Base-by-base conservation (phyloP, 2,888 invertebrate species). In the Amphipoea oculea region DNA sequence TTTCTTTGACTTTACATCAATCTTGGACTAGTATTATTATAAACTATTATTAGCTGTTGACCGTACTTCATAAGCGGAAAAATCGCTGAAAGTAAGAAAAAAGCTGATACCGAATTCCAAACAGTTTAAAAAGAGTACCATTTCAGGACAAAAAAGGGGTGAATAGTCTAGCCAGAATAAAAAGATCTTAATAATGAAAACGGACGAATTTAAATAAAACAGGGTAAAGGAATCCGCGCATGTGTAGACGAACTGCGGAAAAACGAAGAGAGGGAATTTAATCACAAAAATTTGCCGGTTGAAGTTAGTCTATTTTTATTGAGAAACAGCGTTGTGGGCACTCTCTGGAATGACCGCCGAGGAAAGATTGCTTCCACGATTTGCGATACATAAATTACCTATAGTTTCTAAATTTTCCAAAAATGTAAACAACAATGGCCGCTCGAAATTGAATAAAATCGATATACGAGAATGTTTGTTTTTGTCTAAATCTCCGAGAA, bases 341-440 rank as follows among this genome's bases (percentile, higher is more conserved):
- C 74, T 79, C 36, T 80, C 45, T 73, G 20, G 36, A 62, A 80
- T 67, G 11, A 51, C 45, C n/a, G 54, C 23, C 45, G 60, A 62
- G 67, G 0, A n/a, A 67, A 57, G 60, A 12, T 23, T 29, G 2
- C 23, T 3, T 36, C 17, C 23, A 42, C 12, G 6, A 23, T 4
- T 2, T 5, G 11, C 1, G 29, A 29, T 17, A 23, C 6, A 6
- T 23, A 63, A n/a, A 67, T 51, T 42, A 42, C 42, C 42, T 36
- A 36, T 36, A 36, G 36, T 36, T 3, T 36, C 36, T 36, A 36
- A 2, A 36, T 36, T 36, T 36, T 2, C 36, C 36, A 36, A 36
- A 36, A 2, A 36, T 36, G 36, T 36, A 36, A 36, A 36, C 36
- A 36, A 36, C 36, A 36, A 36, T 36, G 36, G 36, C 36, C 36